Evolutionary conservation across 2,888 invertebrate genomes (phyloP).

Genomic region (Alviniconcha strummeri): DNA sequence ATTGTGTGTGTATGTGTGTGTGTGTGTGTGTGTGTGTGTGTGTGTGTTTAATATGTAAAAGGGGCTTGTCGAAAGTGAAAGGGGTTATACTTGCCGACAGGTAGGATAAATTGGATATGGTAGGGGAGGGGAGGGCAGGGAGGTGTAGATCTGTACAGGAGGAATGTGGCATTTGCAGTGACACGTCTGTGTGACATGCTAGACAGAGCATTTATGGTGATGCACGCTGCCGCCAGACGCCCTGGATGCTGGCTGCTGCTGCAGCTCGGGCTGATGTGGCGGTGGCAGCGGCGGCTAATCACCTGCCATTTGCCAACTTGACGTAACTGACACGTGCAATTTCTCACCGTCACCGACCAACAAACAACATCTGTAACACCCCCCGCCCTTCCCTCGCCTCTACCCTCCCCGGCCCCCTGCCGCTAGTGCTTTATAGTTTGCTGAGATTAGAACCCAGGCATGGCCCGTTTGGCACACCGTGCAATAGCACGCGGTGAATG

Average conservation of each 20-base stretch:
- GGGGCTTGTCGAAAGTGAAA: too few relatives aligned
- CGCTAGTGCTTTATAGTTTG: too few relatives aligned
- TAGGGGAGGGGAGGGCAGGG: not conserved
- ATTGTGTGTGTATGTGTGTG: not conserved
- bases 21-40: not conserved
- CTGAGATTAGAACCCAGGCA: too few relatives aligned
- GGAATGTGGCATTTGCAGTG: conserved; percentile 28
- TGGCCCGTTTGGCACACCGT: too few relatives aligned
- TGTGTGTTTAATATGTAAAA: not conserved
- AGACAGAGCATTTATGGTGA: conserved; percentile 27
- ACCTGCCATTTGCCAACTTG: conserved; percentile 27
- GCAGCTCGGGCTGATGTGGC: not conserved
- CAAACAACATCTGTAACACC: conserved; percentile 8
- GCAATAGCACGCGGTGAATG: too few relatives aligned
- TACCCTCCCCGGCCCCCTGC: too few relatives aligned
- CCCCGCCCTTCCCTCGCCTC: not conserved
- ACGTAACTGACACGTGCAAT: conserved; percentile 30
- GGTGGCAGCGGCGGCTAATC: conserved; percentile 25
- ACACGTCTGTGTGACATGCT: conserved; percentile 16
- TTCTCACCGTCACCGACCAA: conserved; percentile 9
- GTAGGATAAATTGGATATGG: too few relatives aligned
- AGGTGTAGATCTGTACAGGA: not conserved
- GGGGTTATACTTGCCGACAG: too few relatives aligned
- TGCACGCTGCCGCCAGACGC: conserved; percentile 12
- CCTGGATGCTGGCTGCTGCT: not conserved